Base-by-base conservation (phyloP, 2,888 invertebrate species). In the Philopedon plagiatum region DNA sequence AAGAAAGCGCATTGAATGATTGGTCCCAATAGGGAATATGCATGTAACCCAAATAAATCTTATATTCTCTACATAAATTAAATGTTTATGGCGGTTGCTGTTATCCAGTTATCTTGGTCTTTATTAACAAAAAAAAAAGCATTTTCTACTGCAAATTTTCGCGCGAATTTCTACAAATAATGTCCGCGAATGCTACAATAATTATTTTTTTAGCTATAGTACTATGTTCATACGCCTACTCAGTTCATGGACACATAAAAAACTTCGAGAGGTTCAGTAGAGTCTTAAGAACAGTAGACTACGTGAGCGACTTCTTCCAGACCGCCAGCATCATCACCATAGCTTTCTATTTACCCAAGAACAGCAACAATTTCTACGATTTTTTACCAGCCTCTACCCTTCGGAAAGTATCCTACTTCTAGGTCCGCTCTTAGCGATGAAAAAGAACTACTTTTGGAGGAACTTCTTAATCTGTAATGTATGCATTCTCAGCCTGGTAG, bases 381-480 rank as follows among this genome's bases (percentile, higher is more conserved):
- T 75, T 75, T 75, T 72, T 44, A 73, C 49, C 41, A 23, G 8
- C 0, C 18, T 68, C 11, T 68, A 68, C 18, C 58, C 68, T 7
- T 15, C 15, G 11, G 68, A 68, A 49, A 15, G 15, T 18, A 29
- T 5, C 39, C 34, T 62, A 37, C 54, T 75, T 1, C 61, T 75
- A 5, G 73, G 68, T 0, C 75, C 75, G 2, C 61, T 75, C n/a
- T 44, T 75, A 13, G 72, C 75, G 0, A 75, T 75, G 65, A 72
- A 62, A 54, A 75, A 75, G 18, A 49, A 70, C 18, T 73, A 75
- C 44, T 72, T 72, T 19, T 73, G 69, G 75, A 65, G 75, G 26
- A 75, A 75, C 29, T 56, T 72, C 11, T 32, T 73, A 5, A 57
- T 75, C 4, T 69, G 68, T 57, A 75, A 72, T 26, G 2, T 73